Evolutionary conservation across 2,888 invertebrate species (phyloP).

Genomic region (Caenorhabditis imperialis): DNA sequence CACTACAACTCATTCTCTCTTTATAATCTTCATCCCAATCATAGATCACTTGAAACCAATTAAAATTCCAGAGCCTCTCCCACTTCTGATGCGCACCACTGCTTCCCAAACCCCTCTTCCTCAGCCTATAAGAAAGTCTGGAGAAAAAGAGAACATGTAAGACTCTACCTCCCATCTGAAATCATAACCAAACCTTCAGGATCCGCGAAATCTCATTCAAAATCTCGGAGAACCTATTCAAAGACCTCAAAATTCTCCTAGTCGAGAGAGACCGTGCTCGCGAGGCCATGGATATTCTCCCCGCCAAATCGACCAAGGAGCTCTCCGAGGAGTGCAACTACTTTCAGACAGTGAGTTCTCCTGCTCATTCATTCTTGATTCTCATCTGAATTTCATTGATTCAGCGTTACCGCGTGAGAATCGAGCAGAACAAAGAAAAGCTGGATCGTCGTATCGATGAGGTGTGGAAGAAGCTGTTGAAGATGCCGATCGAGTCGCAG

Average conservation of each 20-base stretch:
- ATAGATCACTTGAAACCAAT: too few species aligned
- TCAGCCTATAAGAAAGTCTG: not conserved
- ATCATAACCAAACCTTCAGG: constrained; percentile 34
- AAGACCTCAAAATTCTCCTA: constrained; percentile 51
- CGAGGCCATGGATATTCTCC: constrained; percentile 43
- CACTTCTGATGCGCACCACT: constrained; percentile 16
- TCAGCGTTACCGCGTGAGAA: constrained; percentile 56
- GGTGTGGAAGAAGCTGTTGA: constrained; percentile 40
- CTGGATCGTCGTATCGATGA: constrained; percentile 58
- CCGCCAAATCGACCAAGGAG: constrained; percentile 26
- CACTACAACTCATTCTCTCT: too few species aligned
- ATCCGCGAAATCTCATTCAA: constrained; percentile 38
- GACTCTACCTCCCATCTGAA: too few species aligned
- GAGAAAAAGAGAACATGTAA: constrained; percentile 36
- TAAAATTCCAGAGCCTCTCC: not conserved
- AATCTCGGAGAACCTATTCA: constrained; percentile 46
- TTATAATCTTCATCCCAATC: too few species aligned
- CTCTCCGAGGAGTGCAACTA: constrained; percentile 50
- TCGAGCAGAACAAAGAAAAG: constrained; percentile 57
- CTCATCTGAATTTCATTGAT: too few species aligned
- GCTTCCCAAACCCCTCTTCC: constrained; percentile 13
- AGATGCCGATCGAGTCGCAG: constrained; percentile 41
- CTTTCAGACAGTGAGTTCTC: constrained; percentile 47
- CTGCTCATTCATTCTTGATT: too few species aligned
- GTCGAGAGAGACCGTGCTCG: constrained; percentile 58